phyloP scores from a whole-genome alignment of 2,888 invertebrate genomes.

The Microctonus hyperodae region DNA sequence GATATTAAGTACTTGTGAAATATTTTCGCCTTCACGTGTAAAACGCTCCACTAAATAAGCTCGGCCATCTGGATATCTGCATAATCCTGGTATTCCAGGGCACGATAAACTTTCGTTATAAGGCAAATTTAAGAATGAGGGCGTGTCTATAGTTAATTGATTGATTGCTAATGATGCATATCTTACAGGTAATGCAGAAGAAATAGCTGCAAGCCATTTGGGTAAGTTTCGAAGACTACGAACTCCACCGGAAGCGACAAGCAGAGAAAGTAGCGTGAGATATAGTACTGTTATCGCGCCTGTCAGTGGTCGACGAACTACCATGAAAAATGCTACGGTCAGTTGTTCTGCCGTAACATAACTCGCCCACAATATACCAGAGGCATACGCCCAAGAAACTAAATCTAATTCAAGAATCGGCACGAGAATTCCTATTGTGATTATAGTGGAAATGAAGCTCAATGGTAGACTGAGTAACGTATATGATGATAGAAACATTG shows the following conservation, averaged over 20 bases:
- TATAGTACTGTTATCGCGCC: conserved; percentile 83
- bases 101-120: conserved; percentile 66
- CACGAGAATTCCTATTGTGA: conserved; percentile 76
- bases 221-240: conserved; percentile 56
- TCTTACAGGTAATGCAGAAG: conserved; percentile 55
- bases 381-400: conserved; percentile 54
- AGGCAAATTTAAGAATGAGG: conserved; percentile 54
- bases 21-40: conserved; percentile 66
- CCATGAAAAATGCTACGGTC: conserved; percentile 80
- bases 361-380: conserved; percentile 79
- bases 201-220: conserved; percentile 55
- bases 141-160: conserved; percentile 55
- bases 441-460: conserved; percentile 77
- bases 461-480: conserved; percentile 83
- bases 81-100: conserved; percentile 63
- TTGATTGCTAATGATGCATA: conserved; percentile 59
- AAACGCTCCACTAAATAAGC: conserved; percentile 78
- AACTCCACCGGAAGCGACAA: conserved; percentile 56
- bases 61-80: conserved; percentile 75
- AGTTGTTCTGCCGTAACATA: conserved; percentile 87
- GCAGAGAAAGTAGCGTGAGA: conserved; percentile 72
- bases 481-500: conserved; percentile 82
- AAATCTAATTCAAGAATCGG: conserved; percentile 63
- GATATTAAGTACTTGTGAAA: conserved; percentile 70
- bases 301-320: conserved; percentile 79